Evolutionary conservation across 2,113 vertebrate species (phyloP).

Genomic region (Grammomys dolichurus): DNA sequence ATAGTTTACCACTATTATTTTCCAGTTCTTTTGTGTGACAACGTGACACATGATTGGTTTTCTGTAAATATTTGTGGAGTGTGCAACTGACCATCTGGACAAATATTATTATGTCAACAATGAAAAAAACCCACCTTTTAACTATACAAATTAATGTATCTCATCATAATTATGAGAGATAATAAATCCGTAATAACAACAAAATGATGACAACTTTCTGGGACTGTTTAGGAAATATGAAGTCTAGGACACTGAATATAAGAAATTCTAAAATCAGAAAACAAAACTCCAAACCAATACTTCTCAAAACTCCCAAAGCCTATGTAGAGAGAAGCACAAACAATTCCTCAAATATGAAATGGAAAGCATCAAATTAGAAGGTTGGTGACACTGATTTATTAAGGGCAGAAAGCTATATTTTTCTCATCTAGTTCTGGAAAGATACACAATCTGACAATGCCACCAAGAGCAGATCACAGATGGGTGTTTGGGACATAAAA

Average conservation of each 20-base stretch:
- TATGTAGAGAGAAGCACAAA: constrained; percentile 8
- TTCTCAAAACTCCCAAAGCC: constrained; percentile 49
- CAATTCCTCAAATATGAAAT: constrained; percentile 61
- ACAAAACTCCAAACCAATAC: constrained; percentile 7
- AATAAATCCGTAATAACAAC: background rate
- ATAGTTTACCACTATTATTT: background rate
- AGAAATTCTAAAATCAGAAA: constrained; percentile 51
- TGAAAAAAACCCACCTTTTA: background rate
- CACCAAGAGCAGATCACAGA: constrained; percentile 27
- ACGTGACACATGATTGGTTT: background rate
- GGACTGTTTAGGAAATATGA: constrained; percentile 50
- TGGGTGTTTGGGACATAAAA: constrained; percentile 31
- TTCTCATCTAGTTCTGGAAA: constrained; percentile 33
- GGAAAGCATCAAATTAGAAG: constrained; percentile 58
- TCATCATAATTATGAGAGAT: constrained; percentile 40
- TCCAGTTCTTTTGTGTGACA: background rate
- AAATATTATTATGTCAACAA: constrained; percentile 54
- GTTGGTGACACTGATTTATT: constrained; percentile 26
- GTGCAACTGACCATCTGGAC: constrained; percentile 15
- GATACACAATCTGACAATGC: background rate
- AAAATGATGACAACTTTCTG: constrained; percentile 57
- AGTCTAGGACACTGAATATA: constrained; percentile 30
- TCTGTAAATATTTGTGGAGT: constrained; percentile 43
- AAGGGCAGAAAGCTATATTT: constrained; percentile 49
- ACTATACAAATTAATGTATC: constrained; percentile 56